These are phyloP conservation scores for Melinaea menophilus DNA, from an alignment of 2,888 invertebrate species.

Conservation along the genomic window DNA sequence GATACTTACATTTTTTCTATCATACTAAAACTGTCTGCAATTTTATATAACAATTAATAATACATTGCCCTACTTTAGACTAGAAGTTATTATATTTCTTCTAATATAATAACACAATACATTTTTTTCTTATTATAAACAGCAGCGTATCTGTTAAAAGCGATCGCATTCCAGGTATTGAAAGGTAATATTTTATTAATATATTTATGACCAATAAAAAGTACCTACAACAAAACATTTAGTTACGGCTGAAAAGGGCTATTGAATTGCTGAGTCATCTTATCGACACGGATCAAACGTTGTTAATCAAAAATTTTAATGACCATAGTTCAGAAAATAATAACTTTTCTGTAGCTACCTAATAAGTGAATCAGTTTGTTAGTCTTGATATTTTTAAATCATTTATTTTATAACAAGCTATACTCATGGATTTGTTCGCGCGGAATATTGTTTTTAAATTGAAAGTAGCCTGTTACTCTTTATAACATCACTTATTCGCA, in stretches of 20 bases:
- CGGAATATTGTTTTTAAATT: no score
- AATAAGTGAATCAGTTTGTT: slow-evolving; percentile 25
- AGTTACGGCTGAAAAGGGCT: slow-evolving; percentile 70
- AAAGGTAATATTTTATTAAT: slow-evolving; percentile 61
- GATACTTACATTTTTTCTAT: no score
- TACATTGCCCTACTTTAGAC: no score
- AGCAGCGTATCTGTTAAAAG: slow-evolving; percentile 18
- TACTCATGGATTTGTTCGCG: no score
- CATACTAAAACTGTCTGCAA: no score
- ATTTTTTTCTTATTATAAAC: background rate
- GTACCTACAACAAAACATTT: slow-evolving; percentile 58
- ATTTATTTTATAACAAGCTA: no score
- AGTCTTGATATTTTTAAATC: slow-evolving; percentile 49
- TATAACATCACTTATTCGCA: no score
- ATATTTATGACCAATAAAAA: slow-evolving; percentile 61
- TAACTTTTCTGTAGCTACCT: slow-evolving; percentile 68
- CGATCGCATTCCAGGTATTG: slow-evolving; percentile 54
- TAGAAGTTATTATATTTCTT: no score
- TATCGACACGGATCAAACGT: slow-evolving; percentile 75
- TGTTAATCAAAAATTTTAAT: slow-evolving; percentile 78
- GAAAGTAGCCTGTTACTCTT: no score
- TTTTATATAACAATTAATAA: no score
- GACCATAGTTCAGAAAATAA: slow-evolving; percentile 77
- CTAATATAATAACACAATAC: background rate
- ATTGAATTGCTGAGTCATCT: slow-evolving; percentile 68